Percentiles rank a stretch among this genome's conserved stretches.
phyloP scores from a whole-genome alignment of 1,140 invertebrate genomes.

The Drosophila subpulchrella region DNA sequence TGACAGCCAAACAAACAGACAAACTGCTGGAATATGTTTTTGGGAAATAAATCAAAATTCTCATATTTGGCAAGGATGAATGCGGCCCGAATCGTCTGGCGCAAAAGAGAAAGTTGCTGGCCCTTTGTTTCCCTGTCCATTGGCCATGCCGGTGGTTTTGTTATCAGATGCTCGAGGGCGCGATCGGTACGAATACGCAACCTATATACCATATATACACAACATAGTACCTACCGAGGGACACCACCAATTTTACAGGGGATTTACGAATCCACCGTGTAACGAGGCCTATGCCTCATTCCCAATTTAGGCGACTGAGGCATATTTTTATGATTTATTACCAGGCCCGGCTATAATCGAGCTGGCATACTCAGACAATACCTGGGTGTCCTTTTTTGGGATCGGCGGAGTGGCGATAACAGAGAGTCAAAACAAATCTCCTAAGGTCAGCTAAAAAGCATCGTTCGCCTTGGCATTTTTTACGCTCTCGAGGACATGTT shows the following conservation, averaged over 20 bases:
- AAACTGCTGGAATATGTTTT: conserved; percentile 35
- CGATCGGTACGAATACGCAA: conserved; percentile 49
- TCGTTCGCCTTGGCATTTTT: conserved; percentile 65
- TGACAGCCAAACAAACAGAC: conserved; percentile 55
- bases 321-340: conserved; percentile 84
- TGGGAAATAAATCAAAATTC: conserved; percentile 72
- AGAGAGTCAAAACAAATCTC: conserved; percentile 75
- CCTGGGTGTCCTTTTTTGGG: conserved; percentile 58
- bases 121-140: conserved; percentile 54
- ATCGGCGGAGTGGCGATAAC: conserved; percentile 52
- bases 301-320: conserved; percentile 32
- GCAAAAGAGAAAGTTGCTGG: conserved; percentile 81
- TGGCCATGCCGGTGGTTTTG: conserved; percentile 78
- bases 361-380: conserved; percentile 54
- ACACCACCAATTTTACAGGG: conserved; percentile 71
- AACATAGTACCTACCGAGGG: conserved; percentile 38
- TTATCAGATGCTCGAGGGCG: conserved; percentile 80
- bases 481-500: conserved; percentile 77
- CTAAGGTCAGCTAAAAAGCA: conserved; percentile 58
- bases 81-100: conserved; percentile 34
- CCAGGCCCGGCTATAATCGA: conserved; percentile 76
- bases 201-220: background rate
- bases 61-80: conserved; percentile 63
- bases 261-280: conserved; percentile 77
- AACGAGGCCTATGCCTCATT: conserved; percentile 60